Evolutionary conservation across 1,140 invertebrate species (phyloP), one percentile per base, ranked within the genome.

Genomic region (Diprion similis): DNA sequence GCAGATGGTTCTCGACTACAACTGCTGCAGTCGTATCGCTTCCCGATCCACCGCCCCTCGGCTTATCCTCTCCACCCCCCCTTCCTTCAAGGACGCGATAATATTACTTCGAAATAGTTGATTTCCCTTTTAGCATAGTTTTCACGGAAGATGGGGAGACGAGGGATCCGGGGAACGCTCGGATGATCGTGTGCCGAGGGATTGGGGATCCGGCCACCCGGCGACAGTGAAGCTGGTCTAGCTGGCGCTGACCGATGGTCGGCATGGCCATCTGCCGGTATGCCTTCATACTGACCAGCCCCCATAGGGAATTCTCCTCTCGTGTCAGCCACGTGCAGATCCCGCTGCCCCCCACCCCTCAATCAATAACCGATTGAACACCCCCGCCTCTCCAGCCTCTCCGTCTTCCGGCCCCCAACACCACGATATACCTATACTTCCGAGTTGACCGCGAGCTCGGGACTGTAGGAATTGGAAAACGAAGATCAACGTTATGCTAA

Each of bases 301-400:
- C 24, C 24, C 24, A 18, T 64, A 1, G 17, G 59, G 59, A 18
- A 15, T 15, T 64, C 64, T 67, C n/a, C 77, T 69, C 70, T 75
- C 65, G 75, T 73, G 15, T 71, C 68, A 37, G 24, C 24, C 66
- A 73, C 71, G 24, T 71, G 66, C 75, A 70, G 47, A 70, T 70
- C 71, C 76, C 72, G 73, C 46, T 37, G 64, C 46, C 48, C 17
- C 72, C 18, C 59, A 59, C 11, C 72, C 45, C 68, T 75, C 78
- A 87, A 87, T 86, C 84, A 87, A 87, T 87, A 86, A 87, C 80
- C 84, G 83, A 87, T 87, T 87, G 84, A 84, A 85, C 81, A 78
- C 77, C 79, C 81, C 78, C 81, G 73, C 75, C 76, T 77, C 65
- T n/a, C n/a, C n/a, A n/a, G n/a, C 78, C 76, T 78, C 78, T 79